Evolutionary conservation across 2,888 invertebrate genomes (phyloP), one percentile per base, ranked within the genome.

Genomic region (Tenthredo mesomela): DNA sequence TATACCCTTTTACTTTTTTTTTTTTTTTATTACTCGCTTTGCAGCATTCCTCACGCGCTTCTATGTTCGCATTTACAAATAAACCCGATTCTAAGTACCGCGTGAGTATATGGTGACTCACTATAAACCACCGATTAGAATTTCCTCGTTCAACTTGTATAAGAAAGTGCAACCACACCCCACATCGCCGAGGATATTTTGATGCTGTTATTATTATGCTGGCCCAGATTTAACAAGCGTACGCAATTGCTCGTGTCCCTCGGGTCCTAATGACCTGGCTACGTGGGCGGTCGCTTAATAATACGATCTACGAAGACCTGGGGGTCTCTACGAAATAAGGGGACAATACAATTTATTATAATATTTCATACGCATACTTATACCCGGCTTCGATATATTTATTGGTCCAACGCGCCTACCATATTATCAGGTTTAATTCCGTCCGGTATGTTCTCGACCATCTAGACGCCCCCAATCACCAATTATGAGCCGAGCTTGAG

Each of bases 251-350:
- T 21, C 43, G 37, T 54, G 77, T 50, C 21, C 40, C 80, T 80
- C 58, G 80, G 12, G 80, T 80, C 61, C 58, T 80, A 80, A 80
- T 80, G 80, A 80, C 80, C 54, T 61, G 40, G 61, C 80, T 50
- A 15, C 61, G 80, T 61, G 80, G 80, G 61, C 58, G 80, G 33
- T 58, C 40, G 61, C 80, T 61, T 80, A 80, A 58, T 61, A 80
- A 80, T 80, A 80, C 80, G 40, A 80, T 37, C 40, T 37, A 10
- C 58, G 58, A 18, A 40, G 80, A 80, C 29, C 77, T 77, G 77
- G 54, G 54, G 71, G 40, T 25, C 77, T 50, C 50, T 4, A 18
- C 50, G 77, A 58, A 37, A 58, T 33, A 21, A 58, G 21, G 58
- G n/a, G n/a, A 25, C 50, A 33, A 37, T 50, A 21, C 29, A 29